Base-by-base conservation (phyloP, 2,113 vertebrate genomes). In the Odocoileus virginianus region DNA sequence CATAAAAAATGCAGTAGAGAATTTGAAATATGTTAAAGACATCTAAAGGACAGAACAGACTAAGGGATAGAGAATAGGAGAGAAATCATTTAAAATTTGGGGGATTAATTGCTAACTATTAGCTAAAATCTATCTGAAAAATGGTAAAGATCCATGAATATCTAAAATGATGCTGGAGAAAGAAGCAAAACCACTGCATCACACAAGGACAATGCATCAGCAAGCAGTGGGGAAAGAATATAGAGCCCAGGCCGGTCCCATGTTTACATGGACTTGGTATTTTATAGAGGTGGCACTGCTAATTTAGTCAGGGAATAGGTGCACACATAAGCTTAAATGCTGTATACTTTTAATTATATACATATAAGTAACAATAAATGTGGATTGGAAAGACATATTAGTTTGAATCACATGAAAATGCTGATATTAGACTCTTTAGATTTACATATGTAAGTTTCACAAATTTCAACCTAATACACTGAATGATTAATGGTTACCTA, bases 51-150 rank as follows among this genome's bases (percentile, higher is more conserved):
- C 27, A 83, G 27, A 94, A 11, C 2, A 79, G 23, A 91, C 28
- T 79, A 58, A 71, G 33, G 8, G n/a, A 57, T n/a, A n/a, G 1
- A 67, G 6, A 50, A 82, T 33, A 64, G 21, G 1, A 91, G 5
- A 85, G 14, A 30, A 84, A 61, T 30, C 57, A 95, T 84, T 90
- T 43, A n/a, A 36, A 97, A 85, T 55, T 23, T 88, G 60, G 6
- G 90, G 25, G 14, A 71, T 19, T 57, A 28, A 74, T 60, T 27
- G 7, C 6, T 91, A 79, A 87, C 87, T n/a, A n/a, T 83, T 83
- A 95, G 6, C 84, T 61, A 40, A 91, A 90, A 91, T 64, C 47
- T 33, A 88, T 74, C 81, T 54, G 58, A 83, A 36, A 33, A 89
- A 40, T 7, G 52, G 28, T 54, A 45, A 95, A 97, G 27, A 88